Base-by-base conservation (phyloP, 2,113 vertebrate species). In the Budorcas taxicolor region DNA sequence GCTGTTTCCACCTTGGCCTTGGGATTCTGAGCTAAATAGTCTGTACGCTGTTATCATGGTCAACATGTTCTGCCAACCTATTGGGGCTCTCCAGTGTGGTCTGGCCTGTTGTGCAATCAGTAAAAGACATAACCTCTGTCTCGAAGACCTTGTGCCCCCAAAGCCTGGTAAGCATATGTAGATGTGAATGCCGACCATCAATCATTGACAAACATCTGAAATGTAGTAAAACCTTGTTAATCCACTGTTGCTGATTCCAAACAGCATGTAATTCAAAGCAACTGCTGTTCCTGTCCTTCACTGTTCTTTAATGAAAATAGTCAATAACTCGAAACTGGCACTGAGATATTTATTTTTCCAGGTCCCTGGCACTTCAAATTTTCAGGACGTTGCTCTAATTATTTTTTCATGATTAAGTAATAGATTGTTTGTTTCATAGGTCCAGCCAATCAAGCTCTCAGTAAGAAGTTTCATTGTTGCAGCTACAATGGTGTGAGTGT, bases 221-320 rank as follows among this genome's bases (percentile, higher is more conserved):
- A 87, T 5, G 15, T 19, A 87, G 89, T 86, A 95, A 95, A 93
- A 95, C n/a, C 87, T 93, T 87, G 93, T 93, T 97, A 93, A 86
- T 96, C 80, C 57, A 52, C 74, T 94, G 62, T 81, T 81, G 71
- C 95, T 84, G 71, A 87, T 91, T 57, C 60, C 93, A 91, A 91
- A 78, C 71, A 94, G 91, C 93, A 91, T 92, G 57, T 64, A 96
- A 97, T 96, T 97, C 71, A 95, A 97, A 97, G 95, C 93, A 95
- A 93, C 96, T 90, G 93, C 83, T 31, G 15, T 27, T 89, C 43
- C 27, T 87, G 45, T 64, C 60, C 45, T 74, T 80, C 71, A 47
- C n/a, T 85, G n/a, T 76, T 95, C 84, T 88, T 93, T 96, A 93
- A 89, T 93, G 78, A 76, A 97, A 97, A 94, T 91, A 86, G 88